phyloP scores from a whole-genome alignment of 2,888 invertebrate species.

The Monoplex corrugatus region DNA sequence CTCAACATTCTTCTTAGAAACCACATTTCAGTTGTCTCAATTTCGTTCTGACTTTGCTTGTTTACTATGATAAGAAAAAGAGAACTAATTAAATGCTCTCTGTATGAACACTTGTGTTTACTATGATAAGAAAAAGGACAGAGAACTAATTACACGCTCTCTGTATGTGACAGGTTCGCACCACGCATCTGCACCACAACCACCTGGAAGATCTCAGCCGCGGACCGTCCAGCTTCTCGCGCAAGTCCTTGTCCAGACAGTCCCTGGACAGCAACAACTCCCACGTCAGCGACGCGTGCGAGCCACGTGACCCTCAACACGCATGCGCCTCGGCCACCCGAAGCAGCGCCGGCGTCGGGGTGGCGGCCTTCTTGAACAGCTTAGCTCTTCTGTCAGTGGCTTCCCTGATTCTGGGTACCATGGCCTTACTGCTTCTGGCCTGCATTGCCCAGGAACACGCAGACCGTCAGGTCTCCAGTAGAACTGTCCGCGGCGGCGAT shows the following conservation, averaged over 20 bases:
- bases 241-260: conserved; percentile 76
- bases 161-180: conserved; percentile 1
- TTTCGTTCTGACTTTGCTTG: too few relatives aligned
- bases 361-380: conserved; percentile 82
- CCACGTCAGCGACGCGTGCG: conserved; percentile 55
- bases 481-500: background rate
- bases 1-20: too few relatives aligned
- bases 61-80: too few relatives aligned
- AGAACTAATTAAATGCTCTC: too few relatives aligned
- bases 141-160: background rate
- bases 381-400: conserved; percentile 92
- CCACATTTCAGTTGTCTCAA: too few relatives aligned
- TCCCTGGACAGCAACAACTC: conserved; percentile 58
- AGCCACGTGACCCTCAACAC: conserved; percentile 41
- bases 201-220: conserved; percentile 66
- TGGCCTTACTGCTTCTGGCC: conserved; percentile 86
- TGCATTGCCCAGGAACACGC: conserved; percentile 87
- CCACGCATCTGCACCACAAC: conserved; percentile 33
- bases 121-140: too few relatives aligned
- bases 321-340: background rate
- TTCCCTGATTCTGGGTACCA: conserved; percentile 90
- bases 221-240: conserved; percentile 61
- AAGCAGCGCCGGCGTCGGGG: background rate
- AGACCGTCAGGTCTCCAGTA: background rate
- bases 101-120: too few relatives aligned